These are phyloP conservation scores for Catagonus wagneri DNA, from an alignment of 2,113 vertebrate genomes.

Conservation along the genomic window DNA sequence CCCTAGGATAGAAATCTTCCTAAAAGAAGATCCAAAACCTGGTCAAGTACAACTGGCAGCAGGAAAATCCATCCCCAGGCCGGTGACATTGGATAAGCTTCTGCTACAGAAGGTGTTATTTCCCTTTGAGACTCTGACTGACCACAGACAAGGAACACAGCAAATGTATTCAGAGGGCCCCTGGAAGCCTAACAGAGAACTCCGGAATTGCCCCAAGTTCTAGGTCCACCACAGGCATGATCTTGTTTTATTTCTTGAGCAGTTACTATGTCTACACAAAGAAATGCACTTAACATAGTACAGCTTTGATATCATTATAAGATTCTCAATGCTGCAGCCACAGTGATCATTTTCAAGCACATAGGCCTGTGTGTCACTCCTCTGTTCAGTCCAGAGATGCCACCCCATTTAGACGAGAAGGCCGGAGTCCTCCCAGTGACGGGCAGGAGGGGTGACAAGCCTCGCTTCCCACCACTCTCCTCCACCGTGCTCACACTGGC, in stretches of 20 bases:
- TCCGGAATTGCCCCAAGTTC: neutral
- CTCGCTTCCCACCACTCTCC: neutral
- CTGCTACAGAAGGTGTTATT: neutral
- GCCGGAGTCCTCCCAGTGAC: neutral
- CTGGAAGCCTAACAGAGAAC: neutral
- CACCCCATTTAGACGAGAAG: neutral
- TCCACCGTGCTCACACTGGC: neutral
- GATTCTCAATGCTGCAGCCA: neutral
- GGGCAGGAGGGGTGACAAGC: rapidly evolving
- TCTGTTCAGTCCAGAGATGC: neutral
- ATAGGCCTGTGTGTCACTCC: neutral
- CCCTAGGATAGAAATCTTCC: neutral
- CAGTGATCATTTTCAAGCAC: neutral
- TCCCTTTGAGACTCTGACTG: neutral
- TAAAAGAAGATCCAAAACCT: neutral
- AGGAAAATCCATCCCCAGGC: neutral
- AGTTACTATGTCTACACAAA: neutral
- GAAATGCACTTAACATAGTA: neutral
- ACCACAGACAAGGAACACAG: neutral
- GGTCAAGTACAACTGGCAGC: neutral
- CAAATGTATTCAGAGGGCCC: neutral
- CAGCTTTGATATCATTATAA: neutral
- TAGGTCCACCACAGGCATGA: neutral
- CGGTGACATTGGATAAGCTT: neutral
- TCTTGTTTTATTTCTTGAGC: neutral